Evolutionary conservation across 2,797 vertebrate genomes (phyloP), one percentile per base, ranked within the genome.

Genomic region (Myotis daubentonii): DNA sequence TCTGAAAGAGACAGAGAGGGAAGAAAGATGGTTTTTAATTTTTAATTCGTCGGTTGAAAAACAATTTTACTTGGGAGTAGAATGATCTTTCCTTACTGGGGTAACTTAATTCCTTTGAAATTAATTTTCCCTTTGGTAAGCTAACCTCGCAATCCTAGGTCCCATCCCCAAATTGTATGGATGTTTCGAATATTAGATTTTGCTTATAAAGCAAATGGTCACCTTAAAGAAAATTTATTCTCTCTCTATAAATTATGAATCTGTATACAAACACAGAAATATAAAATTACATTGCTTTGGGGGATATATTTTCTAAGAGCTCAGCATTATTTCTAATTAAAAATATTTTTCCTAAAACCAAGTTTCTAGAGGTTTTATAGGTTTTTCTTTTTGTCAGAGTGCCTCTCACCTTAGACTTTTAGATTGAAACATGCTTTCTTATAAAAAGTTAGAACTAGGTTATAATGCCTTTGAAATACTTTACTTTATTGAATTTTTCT

Each of bases 311-410:
- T 90, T 87, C 17, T 88, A 92, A 84, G 47, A 88, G 6, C 22
- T 88, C 23, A 68, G 20, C 22, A 81, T 75, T 80, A 53, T 87
- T 95, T 84, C 7, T 75, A 93, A 93, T 79, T 93, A 84, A 92
- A 96, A 72, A 17, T 25, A 3, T 12, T 3, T 93, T 91, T 87
- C 44, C 44, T 44, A 72, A 95, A 93, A 81, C 7, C 44, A 95
- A 49, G 7, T 68, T 72, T 87, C 66, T 87, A 86, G 68, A 75
- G 4, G 30, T 57, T 41, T 44, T 38, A 8, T n/a, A 38, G 15
- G 0, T 86, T 96, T 53, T 8, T 44, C 44, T 44, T 68, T 91
- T 92, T 33, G 20, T 19, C 57, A 49, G 10, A 71, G 13, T 9
- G 3, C 1, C 16, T n/a, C 11, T 66, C 9, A 30, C 23, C 25